These are phyloP conservation scores for Hypocryptadius cinnamomeus DNA, from an alignment of 2,113 vertebrate genomes.

Conservation along the genomic window DNA sequence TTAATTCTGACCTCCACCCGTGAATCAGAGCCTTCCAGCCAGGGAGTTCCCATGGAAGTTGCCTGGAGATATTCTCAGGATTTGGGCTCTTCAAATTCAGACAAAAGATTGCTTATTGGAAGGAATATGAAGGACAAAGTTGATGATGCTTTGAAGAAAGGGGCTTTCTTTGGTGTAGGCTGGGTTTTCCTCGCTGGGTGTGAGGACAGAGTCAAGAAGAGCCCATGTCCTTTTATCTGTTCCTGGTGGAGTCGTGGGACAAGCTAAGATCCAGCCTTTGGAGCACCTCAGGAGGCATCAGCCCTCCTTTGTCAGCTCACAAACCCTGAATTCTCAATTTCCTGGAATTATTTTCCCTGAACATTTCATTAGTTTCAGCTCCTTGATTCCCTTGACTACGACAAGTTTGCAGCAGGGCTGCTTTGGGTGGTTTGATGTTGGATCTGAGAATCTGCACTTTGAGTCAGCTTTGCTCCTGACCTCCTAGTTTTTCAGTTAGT, in stretches of 20 bases:
- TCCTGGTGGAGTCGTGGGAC: accelerated
- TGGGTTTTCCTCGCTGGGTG: background rate
- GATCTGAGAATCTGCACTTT: background rate
- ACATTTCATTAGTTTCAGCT: background rate
- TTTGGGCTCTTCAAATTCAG: background rate
- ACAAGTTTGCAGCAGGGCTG: background rate
- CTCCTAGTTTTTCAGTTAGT: background rate
- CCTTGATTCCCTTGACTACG: background rate
- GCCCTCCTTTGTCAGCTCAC: background rate
- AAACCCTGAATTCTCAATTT: background rate
- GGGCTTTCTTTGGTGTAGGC: background rate
- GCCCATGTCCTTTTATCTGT: accelerated
- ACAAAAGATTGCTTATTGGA: background rate
- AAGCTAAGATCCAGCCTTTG: background rate
- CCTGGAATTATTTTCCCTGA: background rate
- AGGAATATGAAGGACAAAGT: background rate
- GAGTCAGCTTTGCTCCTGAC: background rate
- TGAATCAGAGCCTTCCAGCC: conserved; percentile 13
- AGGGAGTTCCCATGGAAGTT: background rate
- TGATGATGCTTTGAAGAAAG: background rate
- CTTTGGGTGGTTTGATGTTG: background rate
- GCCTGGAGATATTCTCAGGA: background rate
- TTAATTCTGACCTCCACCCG: background rate
- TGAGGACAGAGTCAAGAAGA: background rate
- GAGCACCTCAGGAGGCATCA: background rate